Evolutionary conservation across 2,113 vertebrate genomes (phyloP), one percentile per base, ranked within the genome.

Genomic region (Manacus vitellinus): DNA sequence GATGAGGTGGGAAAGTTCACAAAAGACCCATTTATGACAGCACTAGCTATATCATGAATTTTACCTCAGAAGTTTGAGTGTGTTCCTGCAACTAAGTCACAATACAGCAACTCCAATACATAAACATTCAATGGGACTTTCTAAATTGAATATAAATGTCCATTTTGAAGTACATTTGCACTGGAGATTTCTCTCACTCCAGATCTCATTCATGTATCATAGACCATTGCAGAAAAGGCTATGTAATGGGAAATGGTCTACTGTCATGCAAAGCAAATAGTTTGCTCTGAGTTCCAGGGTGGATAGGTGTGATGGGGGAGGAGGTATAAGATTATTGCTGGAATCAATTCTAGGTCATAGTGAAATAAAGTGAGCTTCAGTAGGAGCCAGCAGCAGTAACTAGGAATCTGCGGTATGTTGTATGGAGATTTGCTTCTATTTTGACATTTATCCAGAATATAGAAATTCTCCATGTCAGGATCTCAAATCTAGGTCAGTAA

Each of bases 341-440:
- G 78, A 95, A 94, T 65, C 8, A 68, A 88, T 96, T 95, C 75
- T 81, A 88, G 65, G 78, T 86, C 67, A 76, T 7, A 76, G 58
- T 43, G 51, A 89, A 95, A 95, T 81, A 92, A 94, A 96, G 91
- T 47, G 37, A 94, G 33, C 86, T 92, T 65, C 51, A 71, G n/a
- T 39, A 83, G 88, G 65, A 96, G 88, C 86, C 88, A 95, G 75
- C 49, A 94, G 88, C 43, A 86, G 81, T 86, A 94, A 94, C 62
- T 41, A 94, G 78, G 80, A 97, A 97, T 90, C 81, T 94, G 67
- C 75, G 92, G 55, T 76, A 91, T 85, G 58, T 41, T 92, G 43
- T 88, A 70, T 49, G 35, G 86, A 59, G 75, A 91, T 92, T 94
- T 97, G 81, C 88, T 95, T 90, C 90, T 96, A 80, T 91, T 94